phyloP scores from a whole-genome alignment of 2,113 vertebrate species.

The Cephalopterus ornatus region DNA sequence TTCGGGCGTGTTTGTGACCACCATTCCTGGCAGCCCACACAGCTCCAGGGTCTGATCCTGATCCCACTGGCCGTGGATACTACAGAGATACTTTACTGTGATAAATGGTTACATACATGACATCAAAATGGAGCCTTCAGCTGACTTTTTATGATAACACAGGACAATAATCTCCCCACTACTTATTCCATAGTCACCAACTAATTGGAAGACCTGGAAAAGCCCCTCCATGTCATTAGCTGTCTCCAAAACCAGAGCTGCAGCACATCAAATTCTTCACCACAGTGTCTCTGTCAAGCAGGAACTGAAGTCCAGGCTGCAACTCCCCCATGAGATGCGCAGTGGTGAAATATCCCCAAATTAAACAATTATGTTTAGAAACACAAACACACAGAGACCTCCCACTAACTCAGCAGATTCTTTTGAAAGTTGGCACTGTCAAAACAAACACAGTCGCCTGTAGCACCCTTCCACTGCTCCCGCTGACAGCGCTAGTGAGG shows the following conservation, averaged over 20 bases:
- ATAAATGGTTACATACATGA: neutral
- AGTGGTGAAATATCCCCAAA: neutral
- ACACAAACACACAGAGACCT: slow-evolving; percentile 28
- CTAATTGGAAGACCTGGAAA: neutral
- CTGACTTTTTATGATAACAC: neutral
- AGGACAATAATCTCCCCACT: neutral
- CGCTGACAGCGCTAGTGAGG: slow-evolving; percentile 64
- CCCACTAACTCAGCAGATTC: slow-evolving; percentile 45
- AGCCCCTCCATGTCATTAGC: neutral
- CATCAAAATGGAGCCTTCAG: neutral
- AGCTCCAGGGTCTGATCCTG: neutral
- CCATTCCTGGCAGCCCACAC: neutral
- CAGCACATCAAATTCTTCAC: neutral
- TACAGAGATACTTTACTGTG: neutral
- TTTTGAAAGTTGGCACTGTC: slow-evolving; percentile 61
- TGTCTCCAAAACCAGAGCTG: neutral
- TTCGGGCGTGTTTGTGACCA: neutral
- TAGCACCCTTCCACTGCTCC: slow-evolving; percentile 52
- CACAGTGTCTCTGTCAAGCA: neutral
- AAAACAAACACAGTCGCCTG: slow-evolving; percentile 55
- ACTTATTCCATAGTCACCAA: neutral
- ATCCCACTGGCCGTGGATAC: neutral
- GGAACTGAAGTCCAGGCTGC: neutral
- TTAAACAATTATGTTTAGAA: slow-evolving; percentile 35
- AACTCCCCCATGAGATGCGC: neutral